A percentile compares a stretch with the other conserved stretches of the same genome.
These are phyloP conservation scores for Eupleurogrammus muticus DNA, from an alignment of 2,797 vertebrate species.

Conservation along the genomic window DNA sequence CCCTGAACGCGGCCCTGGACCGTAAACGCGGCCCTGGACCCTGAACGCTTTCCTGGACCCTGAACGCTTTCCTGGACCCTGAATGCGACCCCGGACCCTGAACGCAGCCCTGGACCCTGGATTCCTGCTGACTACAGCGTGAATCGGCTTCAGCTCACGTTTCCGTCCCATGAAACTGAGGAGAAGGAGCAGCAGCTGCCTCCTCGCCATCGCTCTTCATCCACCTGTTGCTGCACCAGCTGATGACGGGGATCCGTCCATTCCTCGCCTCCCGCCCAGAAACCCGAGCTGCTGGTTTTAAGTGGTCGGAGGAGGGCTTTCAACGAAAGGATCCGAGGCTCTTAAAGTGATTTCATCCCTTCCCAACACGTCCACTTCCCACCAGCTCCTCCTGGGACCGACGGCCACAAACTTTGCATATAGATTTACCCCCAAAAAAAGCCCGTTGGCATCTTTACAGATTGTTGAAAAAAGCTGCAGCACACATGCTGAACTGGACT, in stretches of 20 bases:
- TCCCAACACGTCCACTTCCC: conserved; percentile 29
- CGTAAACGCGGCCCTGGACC: no score
- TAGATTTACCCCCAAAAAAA: conserved; percentile 10
- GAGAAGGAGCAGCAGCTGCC: conserved; percentile 8
- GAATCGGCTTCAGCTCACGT: conserved; percentile 14
- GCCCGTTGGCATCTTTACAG: conserved; percentile 9
- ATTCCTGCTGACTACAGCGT: no score
- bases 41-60: no score
- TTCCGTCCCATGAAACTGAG: conserved; percentile 30
- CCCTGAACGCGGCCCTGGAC: no score
- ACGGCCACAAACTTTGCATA: not conserved
- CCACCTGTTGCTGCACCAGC: conserved; percentile 70
- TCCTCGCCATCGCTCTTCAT: conserved; percentile 35
- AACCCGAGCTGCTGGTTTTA: conserved; percentile 68
- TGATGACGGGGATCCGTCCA: conserved; percentile 63
- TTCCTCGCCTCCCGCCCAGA: conserved; percentile 58
- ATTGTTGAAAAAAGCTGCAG: conserved; percentile 3
- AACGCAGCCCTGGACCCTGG: no score
- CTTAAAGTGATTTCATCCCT: conserved; percentile 59
- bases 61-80: no score
- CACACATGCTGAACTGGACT: not conserved
- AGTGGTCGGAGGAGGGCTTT: conserved; percentile 62
- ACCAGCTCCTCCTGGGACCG: conserved; percentile 16
- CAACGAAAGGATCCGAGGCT: conserved; percentile 58
- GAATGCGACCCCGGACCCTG: no score